These are phyloP conservation scores for Dryobates pubescens DNA, from an alignment of 2,797 vertebrate genomes.

Conservation along the genomic window DNA sequence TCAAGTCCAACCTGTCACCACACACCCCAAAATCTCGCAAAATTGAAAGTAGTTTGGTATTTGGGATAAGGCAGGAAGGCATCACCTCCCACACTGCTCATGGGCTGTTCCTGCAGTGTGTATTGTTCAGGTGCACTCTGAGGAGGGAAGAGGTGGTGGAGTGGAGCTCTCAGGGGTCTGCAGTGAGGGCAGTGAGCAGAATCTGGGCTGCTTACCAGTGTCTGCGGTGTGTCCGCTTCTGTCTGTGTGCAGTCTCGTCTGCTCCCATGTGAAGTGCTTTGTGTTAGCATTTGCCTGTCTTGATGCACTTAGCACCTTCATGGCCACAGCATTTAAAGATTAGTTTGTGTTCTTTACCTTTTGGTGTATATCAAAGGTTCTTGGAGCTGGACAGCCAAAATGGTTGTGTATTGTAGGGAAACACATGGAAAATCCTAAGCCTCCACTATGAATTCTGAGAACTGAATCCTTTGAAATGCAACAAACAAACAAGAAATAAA, in stretches of 20 bases:
- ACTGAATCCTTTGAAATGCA: not conserved
- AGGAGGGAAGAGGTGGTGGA: not conserved
- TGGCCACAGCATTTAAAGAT: not conserved
- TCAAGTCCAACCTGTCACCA: no score
- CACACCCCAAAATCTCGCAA: not conserved
- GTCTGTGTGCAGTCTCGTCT: accelerated
- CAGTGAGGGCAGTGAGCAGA: not conserved
- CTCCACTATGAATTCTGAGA: not conserved
- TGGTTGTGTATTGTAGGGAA: not conserved
- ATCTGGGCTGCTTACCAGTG: accelerated
- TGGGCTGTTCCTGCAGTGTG: accelerated
- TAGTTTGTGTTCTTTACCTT: not conserved
- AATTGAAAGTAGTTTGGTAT: not conserved
- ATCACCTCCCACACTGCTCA: not conserved
- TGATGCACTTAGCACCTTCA: not conserved
- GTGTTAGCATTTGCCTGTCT: not conserved
- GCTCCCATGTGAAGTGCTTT: accelerated
- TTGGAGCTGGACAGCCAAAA: not conserved
- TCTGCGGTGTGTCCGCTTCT: accelerated
- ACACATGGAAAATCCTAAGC: not conserved
- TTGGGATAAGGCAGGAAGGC: accelerated
- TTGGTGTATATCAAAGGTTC: not conserved
- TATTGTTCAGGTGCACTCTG: not conserved
- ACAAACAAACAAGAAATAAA: no score
- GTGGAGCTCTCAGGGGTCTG: not conserved